Conservation (phyloP, 2,797 vertebrate species). For the Sebastes hubbsi region DNA sequence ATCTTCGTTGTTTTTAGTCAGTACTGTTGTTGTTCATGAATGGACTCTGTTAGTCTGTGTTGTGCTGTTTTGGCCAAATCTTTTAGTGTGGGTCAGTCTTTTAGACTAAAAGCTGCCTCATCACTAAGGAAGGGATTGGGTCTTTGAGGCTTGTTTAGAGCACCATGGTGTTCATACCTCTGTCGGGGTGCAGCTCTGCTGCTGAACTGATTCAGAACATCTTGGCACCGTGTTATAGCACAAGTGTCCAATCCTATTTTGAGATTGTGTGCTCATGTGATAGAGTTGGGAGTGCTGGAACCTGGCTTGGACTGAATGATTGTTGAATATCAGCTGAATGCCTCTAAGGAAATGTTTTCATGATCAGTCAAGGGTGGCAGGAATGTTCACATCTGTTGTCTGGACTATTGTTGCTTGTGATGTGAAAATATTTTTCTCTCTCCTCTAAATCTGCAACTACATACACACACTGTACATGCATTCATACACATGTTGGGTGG, state of each 20-base stretch:
- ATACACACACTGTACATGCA: background rate
- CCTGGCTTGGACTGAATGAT: background rate
- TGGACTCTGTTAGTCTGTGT: no score
- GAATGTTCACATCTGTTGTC: background rate
- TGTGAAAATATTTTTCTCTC: background rate
- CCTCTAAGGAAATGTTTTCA: background rate
- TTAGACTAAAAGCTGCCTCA: no score
- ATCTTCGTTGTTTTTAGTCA: no score
- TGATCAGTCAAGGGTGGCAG: background rate
- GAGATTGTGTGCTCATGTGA: slow-evolving; percentile 31
- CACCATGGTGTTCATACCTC: background rate
- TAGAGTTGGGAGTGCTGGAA: background rate
- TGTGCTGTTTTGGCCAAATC: no score
- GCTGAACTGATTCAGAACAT: slow-evolving; percentile 3
- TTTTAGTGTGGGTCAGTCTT: accelerated
- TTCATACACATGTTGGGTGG: slow-evolving; percentile 1
- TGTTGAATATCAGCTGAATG: background rate
- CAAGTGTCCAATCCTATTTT: slow-evolving; percentile 44
- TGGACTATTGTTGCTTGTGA: background rate
- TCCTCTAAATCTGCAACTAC: background rate
- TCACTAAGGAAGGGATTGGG: background rate
- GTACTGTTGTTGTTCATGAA: no score
- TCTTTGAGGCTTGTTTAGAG: background rate
- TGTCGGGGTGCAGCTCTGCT: background rate
- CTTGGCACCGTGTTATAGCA: slow-evolving; percentile 1